phyloP scores from a whole-genome alignment of 2,113 vertebrate genomes.

The Ornithorhynchus anatinus region DNA sequence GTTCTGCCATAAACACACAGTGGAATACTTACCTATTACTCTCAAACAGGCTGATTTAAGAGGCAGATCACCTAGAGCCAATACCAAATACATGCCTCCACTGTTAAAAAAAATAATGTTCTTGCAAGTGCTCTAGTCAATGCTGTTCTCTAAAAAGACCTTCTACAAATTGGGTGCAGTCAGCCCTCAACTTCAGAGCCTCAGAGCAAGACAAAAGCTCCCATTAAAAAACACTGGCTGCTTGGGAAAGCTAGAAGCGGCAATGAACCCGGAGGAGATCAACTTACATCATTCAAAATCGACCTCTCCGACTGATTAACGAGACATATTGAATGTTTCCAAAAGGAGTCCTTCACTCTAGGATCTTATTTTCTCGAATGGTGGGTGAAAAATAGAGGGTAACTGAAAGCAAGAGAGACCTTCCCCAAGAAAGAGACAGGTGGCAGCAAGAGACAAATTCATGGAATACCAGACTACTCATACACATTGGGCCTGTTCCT shows the following conservation, averaged over 20 bases:
- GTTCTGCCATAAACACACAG: neutral
- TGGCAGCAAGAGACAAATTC: slow-evolving; percentile 4
- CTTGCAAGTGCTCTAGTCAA: slow-evolving; percentile 4
- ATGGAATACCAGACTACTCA: slow-evolving; percentile 1
- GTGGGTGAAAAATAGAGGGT: neutral
- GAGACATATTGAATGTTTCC: neutral
- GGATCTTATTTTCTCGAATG: neutral
- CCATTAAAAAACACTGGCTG: neutral
- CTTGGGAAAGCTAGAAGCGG: neutral
- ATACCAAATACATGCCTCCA: neutral
- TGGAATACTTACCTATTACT: neutral
- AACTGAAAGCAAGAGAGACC: neutral
- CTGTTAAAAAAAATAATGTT: neutral
- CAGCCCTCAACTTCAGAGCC: neutral
- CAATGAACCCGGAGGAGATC: neutral
- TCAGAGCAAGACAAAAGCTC: neutral
- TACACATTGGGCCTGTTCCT: neutral
- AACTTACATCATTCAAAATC: neutral
- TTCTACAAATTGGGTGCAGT: neutral
- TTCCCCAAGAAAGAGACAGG: neutral
- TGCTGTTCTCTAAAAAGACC: slow-evolving; percentile 1
- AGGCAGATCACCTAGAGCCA: neutral
- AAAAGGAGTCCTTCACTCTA: slow-evolving; percentile 7
- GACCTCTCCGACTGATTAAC: neutral
- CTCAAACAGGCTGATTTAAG: neutral